These are phyloP conservation scores for Drosophila nr. fundita DNA, from an alignment of 2,888 invertebrate species.

Conservation along the genomic window DNA sequence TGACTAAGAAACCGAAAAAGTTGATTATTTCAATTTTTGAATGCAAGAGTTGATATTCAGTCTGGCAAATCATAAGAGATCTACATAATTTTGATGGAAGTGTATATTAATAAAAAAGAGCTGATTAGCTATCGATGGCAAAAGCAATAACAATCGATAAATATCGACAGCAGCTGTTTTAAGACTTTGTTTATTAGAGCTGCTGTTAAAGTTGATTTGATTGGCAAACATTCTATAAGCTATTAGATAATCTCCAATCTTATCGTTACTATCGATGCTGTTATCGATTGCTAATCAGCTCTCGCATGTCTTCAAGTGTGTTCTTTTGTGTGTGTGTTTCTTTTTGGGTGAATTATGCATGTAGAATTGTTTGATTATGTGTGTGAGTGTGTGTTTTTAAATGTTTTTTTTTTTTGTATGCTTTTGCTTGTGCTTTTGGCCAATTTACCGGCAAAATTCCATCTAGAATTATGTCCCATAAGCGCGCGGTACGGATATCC, in stretches of 20 bases:
- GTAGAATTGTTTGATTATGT: constrained; percentile 19
- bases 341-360: constrained; percentile 20
- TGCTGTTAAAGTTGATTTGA: not conserved
- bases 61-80: constrained; percentile 1
- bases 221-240: not conserved
- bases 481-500: constrained; percentile 85
- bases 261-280: constrained; percentile 1
- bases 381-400: constrained; percentile 20
- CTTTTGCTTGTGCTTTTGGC: constrained; percentile 64
- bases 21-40: not conserved
- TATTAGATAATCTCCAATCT: not conserved
- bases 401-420: constrained; percentile 17
- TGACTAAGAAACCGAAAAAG: not conserved
- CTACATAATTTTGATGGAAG: constrained; percentile 12
- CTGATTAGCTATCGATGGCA: constrained; percentile 22
- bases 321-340: constrained; percentile 17
- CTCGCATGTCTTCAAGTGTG: constrained; percentile 24
- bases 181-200: not conserved
- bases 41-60: not conserved
- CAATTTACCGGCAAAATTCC: constrained; percentile 85
- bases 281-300: constrained; percentile 24
- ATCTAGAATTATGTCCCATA: constrained; percentile 85
- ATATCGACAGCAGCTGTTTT: not conserved
- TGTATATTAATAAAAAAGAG: not conserved
- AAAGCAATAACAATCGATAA: constrained; percentile 19